Evolutionary conservation across 2,888 invertebrate genomes (phyloP), one percentile per base, ranked within the genome.

Genomic region (Ochlodes sylvanus): DNA sequence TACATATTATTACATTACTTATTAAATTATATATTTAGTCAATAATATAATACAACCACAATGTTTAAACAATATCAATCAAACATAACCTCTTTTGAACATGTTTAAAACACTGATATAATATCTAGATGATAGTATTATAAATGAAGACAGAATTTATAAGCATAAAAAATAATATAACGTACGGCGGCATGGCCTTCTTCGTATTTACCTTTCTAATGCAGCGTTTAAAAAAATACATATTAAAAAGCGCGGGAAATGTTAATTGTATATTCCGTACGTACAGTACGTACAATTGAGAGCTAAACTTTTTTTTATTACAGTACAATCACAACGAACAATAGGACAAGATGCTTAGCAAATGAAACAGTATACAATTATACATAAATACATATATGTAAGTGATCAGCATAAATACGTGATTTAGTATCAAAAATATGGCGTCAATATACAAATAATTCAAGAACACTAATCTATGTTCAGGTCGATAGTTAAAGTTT

Each of bases 361-460:
- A 52, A 52, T 52, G 17, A 61, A 62, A 50, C 32, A 52, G 38
- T 62, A 32, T 61, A 47, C 21, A 44, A 56, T 17, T 17, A 34
- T 58, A 58, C 42, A 41, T 38, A 42, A 57, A 58, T 58, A 58
- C 34, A 12, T 58, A 58, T 38, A 12, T 3, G 38, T 38, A 61
- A 61, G 7, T 50, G 7, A 62, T 14, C 12, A 50, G 50, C 19
- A 50, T 32, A 61, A 47, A 60, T 44, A 44, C 19, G 21, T 27
- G 2, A 41, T 21, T 19, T 44, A 61, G 47, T 62, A 62, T 62
- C 62, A 62, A 62, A 62, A 62, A 62, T 62, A 62, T 62, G 62
- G 52, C 62, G 62, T 62, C 62, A 52, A 32, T 54, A n/a, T 32
- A 32, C 9, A 54, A 54, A n/a, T 32, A 7, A 32, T 50, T 19